These are phyloP conservation scores for Chrysomallon squamiferum DNA, from an alignment of 1,140 invertebrate genomes.

Conservation along the genomic window DNA sequence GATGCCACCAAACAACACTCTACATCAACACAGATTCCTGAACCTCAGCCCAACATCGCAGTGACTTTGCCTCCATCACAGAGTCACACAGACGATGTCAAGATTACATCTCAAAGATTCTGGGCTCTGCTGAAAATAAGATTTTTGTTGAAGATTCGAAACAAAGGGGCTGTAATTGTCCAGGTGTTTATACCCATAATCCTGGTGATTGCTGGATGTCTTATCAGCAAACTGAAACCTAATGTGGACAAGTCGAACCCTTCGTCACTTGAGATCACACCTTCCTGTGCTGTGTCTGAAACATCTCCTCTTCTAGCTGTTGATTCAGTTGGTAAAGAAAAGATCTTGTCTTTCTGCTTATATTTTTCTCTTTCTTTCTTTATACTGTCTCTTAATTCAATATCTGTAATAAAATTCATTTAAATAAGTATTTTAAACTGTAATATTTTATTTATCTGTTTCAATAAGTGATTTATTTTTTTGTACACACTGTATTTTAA, in stretches of 20 bases:
- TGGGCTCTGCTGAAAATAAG: conserved; percentile 41
- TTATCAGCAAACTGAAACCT: conserved; percentile 32
- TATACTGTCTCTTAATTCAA: too few relatives aligned
- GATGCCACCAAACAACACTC: too few relatives aligned
- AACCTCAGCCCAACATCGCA: neutral
- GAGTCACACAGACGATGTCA: neutral
- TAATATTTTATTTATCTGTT: too few relatives aligned
- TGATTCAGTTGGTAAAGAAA: conserved; percentile 6
- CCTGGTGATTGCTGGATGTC: conserved; percentile 43
- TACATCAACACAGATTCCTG: neutral
- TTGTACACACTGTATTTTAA: too few relatives aligned
- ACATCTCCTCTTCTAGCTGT: neutral
- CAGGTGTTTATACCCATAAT: conserved; percentile 47
- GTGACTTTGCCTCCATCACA: neutral
- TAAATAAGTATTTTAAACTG: too few relatives aligned
- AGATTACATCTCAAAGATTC: conserved; percentile 26
- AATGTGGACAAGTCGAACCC: neutral
- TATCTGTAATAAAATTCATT: too few relatives aligned
- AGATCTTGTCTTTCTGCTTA: too few relatives aligned
- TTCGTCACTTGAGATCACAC: conserved; percentile 9
- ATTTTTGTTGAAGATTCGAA: conserved; percentile 30
- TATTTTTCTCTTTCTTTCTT: too few relatives aligned
- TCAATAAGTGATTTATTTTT: too few relatives aligned
- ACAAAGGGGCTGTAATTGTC: conserved; percentile 34
- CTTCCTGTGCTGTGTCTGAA: neutral